Base-by-base conservation (phyloP, 2,888 invertebrate genomes). In the Drosophila siamana region DNA sequence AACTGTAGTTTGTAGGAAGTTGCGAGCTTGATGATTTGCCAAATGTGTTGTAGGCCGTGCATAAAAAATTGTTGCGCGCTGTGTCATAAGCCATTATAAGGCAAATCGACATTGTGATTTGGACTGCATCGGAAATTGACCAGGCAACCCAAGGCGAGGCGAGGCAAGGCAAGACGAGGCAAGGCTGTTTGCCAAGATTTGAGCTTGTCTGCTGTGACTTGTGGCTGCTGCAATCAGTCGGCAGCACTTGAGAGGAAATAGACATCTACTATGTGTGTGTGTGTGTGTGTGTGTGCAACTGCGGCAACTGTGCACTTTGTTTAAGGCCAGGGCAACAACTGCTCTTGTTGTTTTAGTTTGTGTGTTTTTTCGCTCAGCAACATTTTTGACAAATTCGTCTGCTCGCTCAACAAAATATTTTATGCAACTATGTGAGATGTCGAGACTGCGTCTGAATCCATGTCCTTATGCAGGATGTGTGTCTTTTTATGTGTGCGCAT, bases 141-240 rank as follows among this genome's bases (percentile, higher is more conserved):
- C 52, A 41, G 15, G 26, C 16, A 6, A 38, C 66, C 36, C 70
- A 62, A 70, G 74, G 61, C 70, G 9, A 11, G 30, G 11, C 30
- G 5, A 33, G 33, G 11, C 28, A 28, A 28, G 28, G 8, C 52
- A 43, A 46, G 13, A 9, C 9, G n/a, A 36, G 74, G 44, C 70
- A 64, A 70, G 74, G 70, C 70, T 67, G 52, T 61, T 80, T 78
- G 80, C 80, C 80, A 80, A 80, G 55, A 55, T 55, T 55, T 13
- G 28, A 28, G n/a, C 5, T 26, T 13, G 7, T 28, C 47, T 11
- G 15, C n/a, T 28, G 28, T 28, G 28, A 28, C n/a, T 33, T 50
- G 33, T 36, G 19, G 48, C 33, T 51, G 51, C 24, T 22, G 50
- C 48, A 33, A 30, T 48, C 48, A 51, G 38, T 26, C 38, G 51